A percentile compares a stretch with the other conserved stretches of the same genome.
Evolutionary conservation across 2,888 invertebrate species (phyloP).

Genomic region (Troglohyphantes excavatus): DNA sequence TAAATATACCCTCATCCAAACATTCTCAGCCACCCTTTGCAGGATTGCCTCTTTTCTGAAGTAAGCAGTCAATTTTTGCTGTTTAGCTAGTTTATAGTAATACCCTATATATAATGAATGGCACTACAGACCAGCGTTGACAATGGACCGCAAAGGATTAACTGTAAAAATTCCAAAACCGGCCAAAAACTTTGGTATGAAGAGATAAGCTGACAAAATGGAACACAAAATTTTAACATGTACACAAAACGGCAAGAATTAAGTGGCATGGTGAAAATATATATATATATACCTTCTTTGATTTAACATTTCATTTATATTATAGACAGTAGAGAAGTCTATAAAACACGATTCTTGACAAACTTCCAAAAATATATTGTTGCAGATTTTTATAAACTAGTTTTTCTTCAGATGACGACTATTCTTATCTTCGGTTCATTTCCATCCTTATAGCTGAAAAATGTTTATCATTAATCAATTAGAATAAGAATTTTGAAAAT

Average conservation of each 20-base stretch:
- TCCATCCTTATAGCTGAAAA: conserved; percentile 79
- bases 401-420: background rate
- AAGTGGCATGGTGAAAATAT: conserved; percentile 41
- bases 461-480: background rate
- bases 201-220: too few species aligned
- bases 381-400: conserved; percentile 37
- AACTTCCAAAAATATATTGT: conserved; percentile 29
- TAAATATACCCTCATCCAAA: too few species aligned
- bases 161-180: too few species aligned
- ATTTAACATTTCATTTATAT: conserved; percentile 2
- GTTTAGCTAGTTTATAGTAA: too few species aligned
- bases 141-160: too few species aligned
- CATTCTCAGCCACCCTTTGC: too few species aligned
- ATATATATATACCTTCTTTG: conserved; percentile 31
- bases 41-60: too few species aligned
- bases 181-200: too few species aligned
- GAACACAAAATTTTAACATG: conserved; percentile 50
- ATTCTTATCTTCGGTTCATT: conserved; percentile 81
- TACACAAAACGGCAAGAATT: conserved; percentile 50
- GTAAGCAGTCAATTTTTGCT: too few species aligned
- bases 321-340: conserved; percentile 8
- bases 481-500: background rate
- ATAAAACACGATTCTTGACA: conserved; percentile 11
- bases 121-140: too few species aligned
- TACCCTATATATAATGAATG: too few species aligned